These are phyloP conservation scores for Baryphthengus martii DNA, from an alignment of 2,113 vertebrate species.

Conservation along the genomic window DNA sequence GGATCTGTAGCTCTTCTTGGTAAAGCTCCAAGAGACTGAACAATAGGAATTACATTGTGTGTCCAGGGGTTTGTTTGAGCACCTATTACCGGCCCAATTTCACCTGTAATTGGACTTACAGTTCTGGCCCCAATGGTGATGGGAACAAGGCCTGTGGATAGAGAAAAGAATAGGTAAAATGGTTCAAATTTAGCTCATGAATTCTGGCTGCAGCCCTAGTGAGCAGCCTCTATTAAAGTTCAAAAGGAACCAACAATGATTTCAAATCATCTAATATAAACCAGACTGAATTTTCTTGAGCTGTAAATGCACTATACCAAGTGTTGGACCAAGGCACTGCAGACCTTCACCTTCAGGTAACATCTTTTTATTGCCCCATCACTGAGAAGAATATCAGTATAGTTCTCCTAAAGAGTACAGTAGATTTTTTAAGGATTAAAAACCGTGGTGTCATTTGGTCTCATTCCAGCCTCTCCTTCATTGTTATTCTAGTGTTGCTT, in stretches of 20 bases:
- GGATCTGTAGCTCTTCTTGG: conserved; percentile 67
- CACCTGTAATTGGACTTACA: conserved; percentile 79
- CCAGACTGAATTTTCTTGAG: neutral
- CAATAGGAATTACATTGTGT: conserved; percentile 74
- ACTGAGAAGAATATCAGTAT: neutral
- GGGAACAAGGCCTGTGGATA: conserved; percentile 79
- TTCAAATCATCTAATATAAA: neutral
- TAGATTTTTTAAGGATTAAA: neutral
- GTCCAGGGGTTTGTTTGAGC: conserved; percentile 72
- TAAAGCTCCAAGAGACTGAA: conserved; percentile 73
- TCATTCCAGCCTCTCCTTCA: neutral
- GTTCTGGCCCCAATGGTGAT: conserved; percentile 80
- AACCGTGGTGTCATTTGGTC: neutral
- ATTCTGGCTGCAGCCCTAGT: neutral
- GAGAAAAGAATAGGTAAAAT: neutral
- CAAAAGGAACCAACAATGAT: neutral
- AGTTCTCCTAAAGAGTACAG: neutral
- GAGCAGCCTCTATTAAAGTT: neutral
- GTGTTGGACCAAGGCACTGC: neutral
- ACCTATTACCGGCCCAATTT: conserved; percentile 78
- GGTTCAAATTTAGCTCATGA: neutral
- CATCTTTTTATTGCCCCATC: neutral
- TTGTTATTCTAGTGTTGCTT: neutral
- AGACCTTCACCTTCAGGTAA: neutral
- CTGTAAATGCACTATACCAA: neutral